Conservation (phyloP, 37 sponge, comb jelly and placozoan genomes). For the Crambe crambe region DNA sequence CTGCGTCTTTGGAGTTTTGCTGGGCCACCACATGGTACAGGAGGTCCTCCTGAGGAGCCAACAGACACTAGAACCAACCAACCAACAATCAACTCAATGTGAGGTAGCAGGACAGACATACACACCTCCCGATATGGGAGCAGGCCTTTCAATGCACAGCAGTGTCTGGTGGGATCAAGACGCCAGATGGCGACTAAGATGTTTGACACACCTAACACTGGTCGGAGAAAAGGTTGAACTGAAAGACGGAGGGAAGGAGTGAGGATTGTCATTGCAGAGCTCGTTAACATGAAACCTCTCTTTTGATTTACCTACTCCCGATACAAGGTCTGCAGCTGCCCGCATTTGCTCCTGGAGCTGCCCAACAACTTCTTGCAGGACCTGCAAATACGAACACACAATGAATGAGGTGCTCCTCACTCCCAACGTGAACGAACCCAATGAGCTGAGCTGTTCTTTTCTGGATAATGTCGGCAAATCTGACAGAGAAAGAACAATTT, state of each 20-base stretch:
- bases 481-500: background rate
- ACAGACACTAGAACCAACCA: conserved; percentile 17
- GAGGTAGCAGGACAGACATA: background rate
- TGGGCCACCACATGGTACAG: conserved; percentile 62
- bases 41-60: conserved; percentile 48
- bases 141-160: conserved; percentile 58
- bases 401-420: background rate
- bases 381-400: background rate
- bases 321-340: conserved; percentile 50
- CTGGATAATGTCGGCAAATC: conserved; percentile 52
- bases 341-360: conserved; percentile 35
- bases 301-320: conserved; percentile 36
- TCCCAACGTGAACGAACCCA: conserved; percentile 38
- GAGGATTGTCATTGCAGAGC: no score
- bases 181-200: conserved; percentile 46
- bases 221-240: conserved; percentile 63
- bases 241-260: background rate
- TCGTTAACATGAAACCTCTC: background rate
- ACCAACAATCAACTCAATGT: background rate
- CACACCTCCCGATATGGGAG: conserved; percentile 70
- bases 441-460: conserved; percentile 44
- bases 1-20: conserved; percentile 63
- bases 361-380: conserved; percentile 34
- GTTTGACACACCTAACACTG: conserved; percentile 61
- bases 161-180: conserved; percentile 46